Evolutionary conservation across 2,797 vertebrate species (phyloP), one percentile per base, ranked within the genome.

Genomic region (Gymnothorax javanicus): DNA sequence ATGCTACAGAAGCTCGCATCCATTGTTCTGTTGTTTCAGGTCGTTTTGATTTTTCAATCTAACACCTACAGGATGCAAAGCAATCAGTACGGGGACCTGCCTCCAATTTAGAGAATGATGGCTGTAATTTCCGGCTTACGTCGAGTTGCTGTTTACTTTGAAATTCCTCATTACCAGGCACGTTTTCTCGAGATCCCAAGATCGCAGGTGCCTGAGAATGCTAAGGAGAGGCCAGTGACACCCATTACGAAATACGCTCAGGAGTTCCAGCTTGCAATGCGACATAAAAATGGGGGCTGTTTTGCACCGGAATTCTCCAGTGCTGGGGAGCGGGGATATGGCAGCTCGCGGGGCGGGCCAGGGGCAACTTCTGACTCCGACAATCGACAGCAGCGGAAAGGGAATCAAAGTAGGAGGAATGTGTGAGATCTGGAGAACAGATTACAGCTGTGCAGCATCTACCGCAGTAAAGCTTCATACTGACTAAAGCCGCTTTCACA

Each of bases 91-190:
- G 77, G 89, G 85, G 90, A 92, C 90, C 91, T 84, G 64, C 90
- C 92, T 91, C 93, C 87, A 92, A 93, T 94, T 95, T 94, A 91
- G 85, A 89, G 93, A 93, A 92, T 92, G 91, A 93, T 91, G 89
- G 91, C 89, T 92, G 91, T 92, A 91, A 95, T 95, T 94, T 94
- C 91, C 91, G 93, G 92, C 89, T 88, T 87, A 90, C 81, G 86
- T 93, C 91, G 90, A 90, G 89, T 91, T 92, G 88, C 91, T 91
- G 91, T 94, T 94, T 94, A 89, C 91, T 94, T 95, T 93, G 93
- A 94, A 93, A 94, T 93, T 93, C 89, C 92, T 94, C 93, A 94
- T 95, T 93, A 94, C 90, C 87, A 90, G 84, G 85, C 87, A 81
- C 89, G 90, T 92, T 93, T 93, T 91, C 87, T 81, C 7, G 84